Evolutionary conservation across 2,113 vertebrate genomes (phyloP).

Genomic region (Sapajus apella): DNA sequence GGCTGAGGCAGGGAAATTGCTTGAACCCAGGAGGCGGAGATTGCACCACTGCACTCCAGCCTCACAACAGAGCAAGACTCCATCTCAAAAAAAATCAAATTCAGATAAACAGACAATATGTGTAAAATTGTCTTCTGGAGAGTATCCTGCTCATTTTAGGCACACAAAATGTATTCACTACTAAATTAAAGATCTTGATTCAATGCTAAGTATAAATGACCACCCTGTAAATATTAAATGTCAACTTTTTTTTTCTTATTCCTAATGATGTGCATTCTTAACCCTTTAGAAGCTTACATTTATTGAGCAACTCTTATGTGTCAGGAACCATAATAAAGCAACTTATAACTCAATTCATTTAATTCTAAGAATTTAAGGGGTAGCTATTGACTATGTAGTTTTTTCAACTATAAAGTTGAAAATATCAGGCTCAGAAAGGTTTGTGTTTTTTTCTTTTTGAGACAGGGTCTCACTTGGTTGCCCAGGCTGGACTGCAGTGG

Average conservation of each 20-base stretch:
- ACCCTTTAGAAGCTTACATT: background rate
- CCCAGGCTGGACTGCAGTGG: too few relatives aligned
- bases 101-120: background rate
- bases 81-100: too few relatives aligned
- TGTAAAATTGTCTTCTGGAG: background rate
- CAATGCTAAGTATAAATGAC: background rate
- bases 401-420: background rate
- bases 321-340: background rate
- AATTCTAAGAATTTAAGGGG: background rate
- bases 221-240: background rate
- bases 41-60: too few relatives aligned
- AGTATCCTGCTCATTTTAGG: background rate
- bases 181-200: background rate
- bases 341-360: background rate
- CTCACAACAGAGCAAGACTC: too few relatives aligned
- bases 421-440: background rate
- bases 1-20: too few relatives aligned
- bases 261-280: background rate
- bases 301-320: background rate
- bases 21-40: too few relatives aligned
- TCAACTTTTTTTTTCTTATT: background rate
- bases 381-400: background rate
- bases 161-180: background rate
- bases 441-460: too few relatives aligned
- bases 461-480: too few relatives aligned